Base-by-base conservation (phyloP, 2,113 vertebrate genomes). In the Crotalus helleri region DNA sequence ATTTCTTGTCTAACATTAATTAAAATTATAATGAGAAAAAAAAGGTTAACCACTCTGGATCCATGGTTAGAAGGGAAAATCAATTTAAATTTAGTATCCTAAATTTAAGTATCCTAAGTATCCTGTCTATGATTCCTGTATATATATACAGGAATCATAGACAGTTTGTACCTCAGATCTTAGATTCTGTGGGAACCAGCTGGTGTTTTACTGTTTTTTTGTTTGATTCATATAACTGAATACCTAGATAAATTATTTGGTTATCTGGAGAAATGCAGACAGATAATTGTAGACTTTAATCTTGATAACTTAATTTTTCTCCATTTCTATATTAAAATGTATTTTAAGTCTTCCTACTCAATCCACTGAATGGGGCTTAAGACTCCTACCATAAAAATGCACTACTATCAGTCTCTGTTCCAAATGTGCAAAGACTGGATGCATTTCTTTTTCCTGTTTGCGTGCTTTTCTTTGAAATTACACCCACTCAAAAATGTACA, bases 381-480 rank as follows among this genome's bases (percentile, higher is more conserved):
- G 24, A 53, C 13, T 13, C 26, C 49, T 17, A 26, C 49, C 44
- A 26, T n/a, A n/a, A 87, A 87, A 54, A 54, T 87, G 86, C 5
- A 15, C 86, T n/a, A 54, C 86, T 29, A 54, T 49, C 46, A 49
- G 21, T 49, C 51, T 88, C 59, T 55, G 17, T 39, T 33, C 49
- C 51, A 55, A n/a, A 46, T 46, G 13, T 39, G 33, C 33, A 46
- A 55, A 46, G 7, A 3, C 23, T 74, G 49, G 53, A 88, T 44
- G 33, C 26, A 11, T 7, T 17, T 24, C 23, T 61, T 24, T 33
- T 49, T 26, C 85, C 46, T 92, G 51, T 54, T 55, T 10, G 29
- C 44, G 1, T 55, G 49, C 17, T 74, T 74, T 92, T 92, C 87
- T 74, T 87, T 89, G 87, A 92, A 92, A 92, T 92, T 74, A 90